A percentile compares a stretch with the other conserved stretches of the same genome.
Evolutionary conservation across 2,113 vertebrate genomes (phyloP).

Genomic region (Chaetodon auriga): DNA sequence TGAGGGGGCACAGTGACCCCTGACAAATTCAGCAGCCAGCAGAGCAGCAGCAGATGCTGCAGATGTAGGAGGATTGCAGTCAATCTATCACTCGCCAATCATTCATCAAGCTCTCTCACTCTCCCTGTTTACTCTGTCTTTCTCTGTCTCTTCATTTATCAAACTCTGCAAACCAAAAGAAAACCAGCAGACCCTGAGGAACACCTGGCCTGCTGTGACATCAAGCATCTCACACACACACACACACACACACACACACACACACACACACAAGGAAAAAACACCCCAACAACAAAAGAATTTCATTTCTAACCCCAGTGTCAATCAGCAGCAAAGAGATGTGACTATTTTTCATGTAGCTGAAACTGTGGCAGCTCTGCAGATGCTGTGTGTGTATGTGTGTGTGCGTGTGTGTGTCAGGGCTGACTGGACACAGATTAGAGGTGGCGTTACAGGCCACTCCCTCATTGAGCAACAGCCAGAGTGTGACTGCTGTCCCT

Average conservation of each 20-base stretch:
- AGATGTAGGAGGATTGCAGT: constrained; percentile 62
- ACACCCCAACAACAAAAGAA: constrained; percentile 63
- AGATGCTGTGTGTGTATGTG: constrained; percentile 42
- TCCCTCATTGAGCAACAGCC: constrained; percentile 82
- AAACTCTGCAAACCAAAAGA: constrained; percentile 77
- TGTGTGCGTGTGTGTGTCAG: constrained; percentile 71
- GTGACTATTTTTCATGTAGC: constrained; percentile 79
- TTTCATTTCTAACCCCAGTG: constrained; percentile 73
- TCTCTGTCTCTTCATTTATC: constrained; percentile 69
- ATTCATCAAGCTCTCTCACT: constrained; percentile 70
- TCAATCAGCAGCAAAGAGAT: constrained; percentile 75
- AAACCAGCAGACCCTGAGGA: constrained; percentile 77
- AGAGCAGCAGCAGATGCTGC: constrained; percentile 42
- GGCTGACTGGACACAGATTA: constrained; percentile 83
- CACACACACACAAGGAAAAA: constrained; percentile 29
- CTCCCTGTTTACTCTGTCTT: constrained; percentile 32
- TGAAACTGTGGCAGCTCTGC: constrained; percentile 56
- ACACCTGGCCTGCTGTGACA: constrained; percentile 76
- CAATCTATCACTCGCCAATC: constrained; percentile 77
- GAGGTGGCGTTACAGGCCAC: constrained; percentile 75
- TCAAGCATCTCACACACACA: constrained; percentile 36
- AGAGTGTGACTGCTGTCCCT: constrained; percentile 80
- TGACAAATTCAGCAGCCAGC: constrained; percentile 43
- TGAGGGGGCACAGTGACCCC: constrained; percentile 5
- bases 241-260: constrained; percentile 25